Evolutionary conservation across 2,797 vertebrate genomes (phyloP).

Genomic region (Emys orbicularis): DNA sequence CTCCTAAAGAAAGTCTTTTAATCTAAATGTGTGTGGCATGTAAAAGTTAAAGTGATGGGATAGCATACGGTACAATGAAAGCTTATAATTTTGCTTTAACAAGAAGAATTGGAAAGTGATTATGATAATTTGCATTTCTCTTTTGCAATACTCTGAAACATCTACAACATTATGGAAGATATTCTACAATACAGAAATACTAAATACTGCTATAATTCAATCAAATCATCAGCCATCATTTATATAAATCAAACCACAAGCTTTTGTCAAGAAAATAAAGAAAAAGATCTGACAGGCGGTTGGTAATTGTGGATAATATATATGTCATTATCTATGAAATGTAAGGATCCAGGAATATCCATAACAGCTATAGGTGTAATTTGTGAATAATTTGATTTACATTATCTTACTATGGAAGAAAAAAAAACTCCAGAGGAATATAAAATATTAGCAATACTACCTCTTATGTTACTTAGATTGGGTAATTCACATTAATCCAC

Average conservation of each 20-base stretch:
- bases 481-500: not conserved
- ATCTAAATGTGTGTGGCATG: not conserved
- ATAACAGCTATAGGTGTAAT: fast-evolving
- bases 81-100: not conserved
- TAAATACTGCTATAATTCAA: not conserved
- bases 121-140: not conserved
- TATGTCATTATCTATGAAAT: not conserved
- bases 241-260: not conserved
- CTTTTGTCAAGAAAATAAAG: not conserved
- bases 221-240: not conserved
- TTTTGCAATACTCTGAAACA: not conserved
- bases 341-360: not conserved
- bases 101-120: not conserved
- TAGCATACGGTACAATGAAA: not conserved
- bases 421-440: not conserved
- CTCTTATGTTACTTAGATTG: not conserved
- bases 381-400: not conserved
- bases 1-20: slow-evolving; percentile 27
- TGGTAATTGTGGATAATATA: not conserved
- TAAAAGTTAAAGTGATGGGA: slow-evolving; percentile 14
- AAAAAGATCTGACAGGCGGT: not conserved
- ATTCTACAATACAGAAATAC: not conserved
- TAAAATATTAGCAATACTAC: not conserved
- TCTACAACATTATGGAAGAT: not conserved
- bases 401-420: not conserved